Evolutionary conservation across 1,140 invertebrate genomes (phyloP).

Genomic region (Charaxes varanes): DNA sequence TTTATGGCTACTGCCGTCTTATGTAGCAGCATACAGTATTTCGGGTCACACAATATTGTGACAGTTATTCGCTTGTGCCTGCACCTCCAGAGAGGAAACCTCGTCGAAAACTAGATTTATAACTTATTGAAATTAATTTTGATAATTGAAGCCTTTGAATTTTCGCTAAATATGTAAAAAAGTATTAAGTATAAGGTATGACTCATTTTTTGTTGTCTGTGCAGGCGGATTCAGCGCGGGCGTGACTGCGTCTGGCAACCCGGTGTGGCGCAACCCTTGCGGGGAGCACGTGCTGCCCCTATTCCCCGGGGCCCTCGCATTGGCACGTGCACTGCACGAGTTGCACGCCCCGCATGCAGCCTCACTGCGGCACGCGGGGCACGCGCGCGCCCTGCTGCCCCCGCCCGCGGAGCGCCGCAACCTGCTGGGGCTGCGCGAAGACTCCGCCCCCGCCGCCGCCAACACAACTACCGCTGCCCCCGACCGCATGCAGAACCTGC

Average conservation of each 20-base stretch:
- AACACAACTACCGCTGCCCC: constrained; percentile 77
- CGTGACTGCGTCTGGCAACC: constrained; percentile 83
- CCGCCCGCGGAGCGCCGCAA: constrained; percentile 45
- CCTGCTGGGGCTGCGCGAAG: constrained; percentile 43
- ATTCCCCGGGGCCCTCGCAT: constrained; percentile 83
- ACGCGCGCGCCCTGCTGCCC: constrained; percentile 41
- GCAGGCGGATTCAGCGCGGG: constrained; percentile 86
- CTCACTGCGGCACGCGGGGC: constrained; percentile 33
- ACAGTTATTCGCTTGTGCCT: no score
- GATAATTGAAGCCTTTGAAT: no score
- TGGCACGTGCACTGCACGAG: constrained; percentile 85
- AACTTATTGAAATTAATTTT: no score
- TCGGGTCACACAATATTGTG: no score
- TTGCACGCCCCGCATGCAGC: constrained; percentile 81
- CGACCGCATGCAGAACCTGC: constrained; percentile 89
- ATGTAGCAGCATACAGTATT: no score
- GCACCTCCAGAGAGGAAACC: no score
- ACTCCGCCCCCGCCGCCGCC: constrained; percentile 59
- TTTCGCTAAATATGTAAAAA: not conserved
- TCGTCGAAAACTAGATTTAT: no score
- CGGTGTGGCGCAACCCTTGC: constrained; percentile 89
- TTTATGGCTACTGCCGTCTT: no score
- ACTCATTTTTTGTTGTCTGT: no score
- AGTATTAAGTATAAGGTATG: no score
- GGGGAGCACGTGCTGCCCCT: constrained; percentile 86